Evolutionary conservation across 2,797 vertebrate species (phyloP).

Genomic region (Anguilla obscura): DNA sequence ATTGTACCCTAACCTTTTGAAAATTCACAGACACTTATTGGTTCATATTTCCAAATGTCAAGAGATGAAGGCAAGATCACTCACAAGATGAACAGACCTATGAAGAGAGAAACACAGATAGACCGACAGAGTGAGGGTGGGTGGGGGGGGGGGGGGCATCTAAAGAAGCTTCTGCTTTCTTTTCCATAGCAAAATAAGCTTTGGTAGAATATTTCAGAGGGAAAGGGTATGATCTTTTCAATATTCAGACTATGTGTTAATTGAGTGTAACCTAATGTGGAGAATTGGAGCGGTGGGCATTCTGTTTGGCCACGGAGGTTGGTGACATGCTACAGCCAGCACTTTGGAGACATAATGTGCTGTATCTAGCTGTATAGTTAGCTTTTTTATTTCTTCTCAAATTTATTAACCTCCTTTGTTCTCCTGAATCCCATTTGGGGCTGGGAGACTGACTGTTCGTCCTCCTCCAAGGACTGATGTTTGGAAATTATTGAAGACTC

Average conservation of each 20-base stretch:
- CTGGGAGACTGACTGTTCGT: constrained; percentile 11
- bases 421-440: not conserved
- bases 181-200: constrained; percentile 42
- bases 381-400: constrained; percentile 6
- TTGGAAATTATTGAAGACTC: constrained; percentile 24
- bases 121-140: constrained; percentile 22
- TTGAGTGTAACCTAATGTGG: constrained; percentile 45
- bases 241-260: constrained; percentile 48
- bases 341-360: not conserved
- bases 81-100: constrained; percentile 34
- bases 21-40: constrained; percentile 44
- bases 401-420: constrained; percentile 10
- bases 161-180: constrained; percentile 40
- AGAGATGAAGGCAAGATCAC: constrained; percentile 46
- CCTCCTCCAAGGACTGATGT: constrained; percentile 13
- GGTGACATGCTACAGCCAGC: not conserved
- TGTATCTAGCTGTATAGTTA: not conserved
- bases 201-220: constrained; percentile 47
- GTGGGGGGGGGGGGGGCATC: constrained; percentile 26
- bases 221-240: constrained; percentile 14
- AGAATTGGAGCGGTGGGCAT: constrained; percentile 43
- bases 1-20: constrained; percentile 50
- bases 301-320: not conserved
- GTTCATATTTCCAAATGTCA: constrained; percentile 56
- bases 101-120: constrained; percentile 25